Evolutionary conservation across 2,113 vertebrate genomes (phyloP).

Genomic region (Elgaria multicarinata): DNA sequence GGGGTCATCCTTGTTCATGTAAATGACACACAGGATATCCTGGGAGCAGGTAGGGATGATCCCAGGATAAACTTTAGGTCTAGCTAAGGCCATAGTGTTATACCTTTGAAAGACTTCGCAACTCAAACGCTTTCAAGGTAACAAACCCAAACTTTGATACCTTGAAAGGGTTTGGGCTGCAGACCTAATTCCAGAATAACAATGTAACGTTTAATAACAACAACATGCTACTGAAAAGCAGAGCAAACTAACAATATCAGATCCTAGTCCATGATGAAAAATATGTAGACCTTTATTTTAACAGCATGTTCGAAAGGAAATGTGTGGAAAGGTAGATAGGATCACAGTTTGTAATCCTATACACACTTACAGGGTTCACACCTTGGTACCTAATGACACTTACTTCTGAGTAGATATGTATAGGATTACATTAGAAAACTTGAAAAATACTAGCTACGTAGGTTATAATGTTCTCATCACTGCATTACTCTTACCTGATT

Average conservation of each 20-base stretch:
- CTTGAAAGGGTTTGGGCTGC: slow-evolving; percentile 12
- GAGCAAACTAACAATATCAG: slow-evolving; percentile 52
- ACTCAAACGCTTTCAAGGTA: too few species aligned
- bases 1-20: too few species aligned
- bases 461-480: slow-evolving; percentile 8
- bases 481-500: slow-evolving; percentile 15
- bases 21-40: too few species aligned
- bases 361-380: too few species aligned
- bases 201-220: slow-evolving; percentile 50
- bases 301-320: slow-evolving; percentile 43
- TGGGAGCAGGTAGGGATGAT: too few species aligned
- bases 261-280: slow-evolving; percentile 47
- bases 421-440: slow-evolving; percentile 5
- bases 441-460: background rate
- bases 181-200: slow-evolving; percentile 32
- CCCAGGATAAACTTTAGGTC: too few species aligned
- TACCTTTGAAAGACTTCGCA: too few species aligned
- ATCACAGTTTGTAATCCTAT: too few species aligned
- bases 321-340: background rate
- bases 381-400: background rate
- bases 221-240: slow-evolving; percentile 63
- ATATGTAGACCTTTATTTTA: slow-evolving; percentile 59
- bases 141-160: background rate
- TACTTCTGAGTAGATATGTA: background rate
- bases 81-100: too few species aligned